Percentiles rank a stretch among this genome's conserved stretches.
These are phyloP conservation scores for Vanacampus margaritifer DNA, from an alignment of 2,113 vertebrate species.

Conservation along the genomic window DNA sequence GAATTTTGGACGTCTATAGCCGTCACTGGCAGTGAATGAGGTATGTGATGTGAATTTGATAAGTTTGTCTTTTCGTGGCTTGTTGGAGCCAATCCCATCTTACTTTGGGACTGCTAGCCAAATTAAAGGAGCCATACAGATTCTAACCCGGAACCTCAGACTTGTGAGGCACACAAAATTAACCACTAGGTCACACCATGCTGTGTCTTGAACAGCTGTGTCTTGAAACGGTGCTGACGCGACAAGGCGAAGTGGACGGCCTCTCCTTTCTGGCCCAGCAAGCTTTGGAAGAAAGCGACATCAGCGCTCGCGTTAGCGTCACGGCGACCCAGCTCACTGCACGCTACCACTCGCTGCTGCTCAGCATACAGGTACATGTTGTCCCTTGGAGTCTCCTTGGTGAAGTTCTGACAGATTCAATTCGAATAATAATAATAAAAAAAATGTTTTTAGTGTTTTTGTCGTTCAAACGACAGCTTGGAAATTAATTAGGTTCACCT, in stretches of 20 bases:
- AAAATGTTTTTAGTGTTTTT: background rate
- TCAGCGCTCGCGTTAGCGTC: conserved; percentile 78
- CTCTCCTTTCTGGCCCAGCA: conserved; percentile 86
- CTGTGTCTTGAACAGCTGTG: conserved; percentile 73
- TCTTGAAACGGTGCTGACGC: conserved; percentile 77
- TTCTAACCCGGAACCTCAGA: no score
- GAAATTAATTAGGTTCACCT: background rate
- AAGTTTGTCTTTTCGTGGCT: no score
- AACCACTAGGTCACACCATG: no score
- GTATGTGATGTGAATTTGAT: no score
- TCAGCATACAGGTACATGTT: conserved; percentile 81
- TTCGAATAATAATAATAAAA: background rate
- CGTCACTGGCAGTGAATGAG: no score
- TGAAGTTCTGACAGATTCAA: background rate
- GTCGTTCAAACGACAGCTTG: background rate
- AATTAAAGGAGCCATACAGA: no score
- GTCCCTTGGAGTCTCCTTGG: background rate
- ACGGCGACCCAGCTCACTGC: conserved; percentile 86
- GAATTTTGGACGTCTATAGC: no score
- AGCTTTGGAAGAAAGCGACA: conserved; percentile 85
- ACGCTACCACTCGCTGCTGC: conserved; percentile 86
- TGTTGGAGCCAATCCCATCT: no score
- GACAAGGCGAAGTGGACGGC: conserved; percentile 88
- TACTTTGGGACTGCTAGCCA: no score
- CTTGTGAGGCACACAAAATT: no score